Evolutionary conservation across 2,888 invertebrate genomes (phyloP), one percentile per base, ranked within the genome.

Genomic region (Agonopterix alstromeriana): DNA sequence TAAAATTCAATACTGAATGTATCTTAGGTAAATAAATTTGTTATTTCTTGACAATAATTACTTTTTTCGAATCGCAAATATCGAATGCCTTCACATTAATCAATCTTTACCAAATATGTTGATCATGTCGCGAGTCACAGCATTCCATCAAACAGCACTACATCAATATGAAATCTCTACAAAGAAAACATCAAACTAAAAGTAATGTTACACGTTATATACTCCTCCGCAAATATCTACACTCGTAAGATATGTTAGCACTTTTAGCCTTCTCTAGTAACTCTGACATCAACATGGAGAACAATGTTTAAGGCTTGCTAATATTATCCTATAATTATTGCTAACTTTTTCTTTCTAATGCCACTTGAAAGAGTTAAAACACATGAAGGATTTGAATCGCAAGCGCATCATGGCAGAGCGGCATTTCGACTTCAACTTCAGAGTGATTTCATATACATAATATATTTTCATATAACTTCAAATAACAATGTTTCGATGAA

Each of bases 161-260:
- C 68, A 67, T 73, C 71, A 77, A 73, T 82, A 81, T 76, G 81
- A 82, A 82, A 83, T 80, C 72, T 77, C 80, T 82, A 84, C 73
- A 81, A 82, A 80, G 76, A 82, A 84, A 27, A 80, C 72, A 81
- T 82, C 76, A 63, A 84, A 88, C 84, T 86, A 84, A 86, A 83
- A 79, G 77, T 77, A 81, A 76, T 66, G 74, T 77, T 79, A 79
- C 70, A 76, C 70, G 27, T n/a, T 38, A 38, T 69, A 74, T 57
- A 71, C 69, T 70, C 67, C 72, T 70, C 66, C 70, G 58, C 60
- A 42, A 61, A 73, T 73, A 77, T 73, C 74, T 77, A 81, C 73
- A 75, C 64, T 73, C 77, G 68, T 73, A 82, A 82, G 84, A 85
- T 86, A 86, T 85, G 86, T 86, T 74, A 82, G 82, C 82, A 77